A percentile compares a stretch with the other conserved stretches of the same genome.
Evolutionary conservation across 2,113 vertebrate genomes (phyloP).

Genomic region (Zosterops borbonicus): DNA sequence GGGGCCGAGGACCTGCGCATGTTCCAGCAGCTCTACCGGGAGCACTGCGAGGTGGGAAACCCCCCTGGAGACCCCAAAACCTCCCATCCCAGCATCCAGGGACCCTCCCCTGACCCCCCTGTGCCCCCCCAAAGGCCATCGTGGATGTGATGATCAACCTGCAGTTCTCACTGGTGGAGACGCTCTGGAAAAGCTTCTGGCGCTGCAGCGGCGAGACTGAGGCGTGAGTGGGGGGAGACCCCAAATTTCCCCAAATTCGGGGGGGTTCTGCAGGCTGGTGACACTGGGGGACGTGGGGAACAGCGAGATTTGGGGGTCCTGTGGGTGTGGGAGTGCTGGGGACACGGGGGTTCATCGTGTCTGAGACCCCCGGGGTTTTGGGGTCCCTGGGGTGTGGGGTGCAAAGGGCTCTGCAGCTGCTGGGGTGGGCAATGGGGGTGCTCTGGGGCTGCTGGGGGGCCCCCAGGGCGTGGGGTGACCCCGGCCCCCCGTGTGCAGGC

Average conservation of each 20-base stretch:
- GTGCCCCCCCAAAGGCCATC: not conserved
- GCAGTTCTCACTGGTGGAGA: not conserved
- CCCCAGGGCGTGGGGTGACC: not conserved
- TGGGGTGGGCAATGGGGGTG: too few relatives aligned
- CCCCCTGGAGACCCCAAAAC: not conserved
- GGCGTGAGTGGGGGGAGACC: not conserved
- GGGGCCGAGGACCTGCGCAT: not conserved
- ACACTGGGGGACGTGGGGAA: not conserved
- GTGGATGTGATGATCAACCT: not conserved
- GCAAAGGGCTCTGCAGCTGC: too few relatives aligned
- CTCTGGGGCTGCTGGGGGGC: not conserved
- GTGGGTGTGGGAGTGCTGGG: not conserved
- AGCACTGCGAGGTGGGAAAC: not conserved
- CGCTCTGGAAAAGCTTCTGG: not conserved
- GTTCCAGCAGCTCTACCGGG: not conserved
- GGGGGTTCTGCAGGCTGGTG: too few relatives aligned
- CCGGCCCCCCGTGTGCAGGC: not conserved
- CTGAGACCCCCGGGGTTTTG: not conserved
- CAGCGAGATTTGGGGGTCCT: not conserved
- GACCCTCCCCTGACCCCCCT: not conserved
- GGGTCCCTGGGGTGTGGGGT: not conserved
- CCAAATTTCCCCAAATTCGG: too few relatives aligned
- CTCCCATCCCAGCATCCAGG: rapidly evolving
- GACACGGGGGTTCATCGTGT: rapidly evolving
- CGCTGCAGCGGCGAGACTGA: not conserved